Evolutionary conservation across 2,888 invertebrate genomes (phyloP).

Genomic region (Lasioglossum lativentre): DNA sequence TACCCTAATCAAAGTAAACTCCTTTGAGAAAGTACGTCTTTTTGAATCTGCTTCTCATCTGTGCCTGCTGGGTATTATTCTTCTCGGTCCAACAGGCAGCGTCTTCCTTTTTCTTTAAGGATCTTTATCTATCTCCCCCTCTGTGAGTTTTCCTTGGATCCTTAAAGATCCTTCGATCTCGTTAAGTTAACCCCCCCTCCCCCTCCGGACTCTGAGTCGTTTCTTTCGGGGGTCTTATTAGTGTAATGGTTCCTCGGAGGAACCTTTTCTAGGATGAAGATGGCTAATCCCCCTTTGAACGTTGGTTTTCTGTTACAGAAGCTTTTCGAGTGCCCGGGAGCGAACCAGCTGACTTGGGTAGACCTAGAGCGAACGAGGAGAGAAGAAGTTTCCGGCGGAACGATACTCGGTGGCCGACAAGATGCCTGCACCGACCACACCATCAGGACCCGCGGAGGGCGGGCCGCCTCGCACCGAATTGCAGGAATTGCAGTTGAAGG

Average conservation of each 20-base stretch:
- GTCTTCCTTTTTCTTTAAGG: not conserved
- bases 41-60: not conserved
- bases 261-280: not conserved
- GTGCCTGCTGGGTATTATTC: constrained; percentile 7
- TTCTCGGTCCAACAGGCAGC: not conserved
- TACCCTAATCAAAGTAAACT: not conserved
- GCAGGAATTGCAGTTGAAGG: constrained; percentile 94
- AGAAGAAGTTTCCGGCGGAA: constrained; percentile 30
- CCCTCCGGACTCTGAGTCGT: not conserved
- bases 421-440: constrained; percentile 85
- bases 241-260: not conserved
- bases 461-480: constrained; percentile 93
- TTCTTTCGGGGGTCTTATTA: not conserved
- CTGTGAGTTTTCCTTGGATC: not conserved
- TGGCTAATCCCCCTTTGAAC: constrained; percentile 16
- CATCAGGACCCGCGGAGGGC: constrained; percentile 86
- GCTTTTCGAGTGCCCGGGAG: not conserved
- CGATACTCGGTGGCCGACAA: constrained; percentile 57
- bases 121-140: not conserved
- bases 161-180: not conserved
- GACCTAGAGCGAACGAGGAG: not conserved
- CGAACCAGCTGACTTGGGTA: constrained; percentile 19
- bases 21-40: not conserved
- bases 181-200: not conserved
- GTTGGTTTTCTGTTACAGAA: constrained; percentile 39